Evolutionary conservation across 2,888 invertebrate species (phyloP).

Genomic region (Plutella xylostella): DNA sequence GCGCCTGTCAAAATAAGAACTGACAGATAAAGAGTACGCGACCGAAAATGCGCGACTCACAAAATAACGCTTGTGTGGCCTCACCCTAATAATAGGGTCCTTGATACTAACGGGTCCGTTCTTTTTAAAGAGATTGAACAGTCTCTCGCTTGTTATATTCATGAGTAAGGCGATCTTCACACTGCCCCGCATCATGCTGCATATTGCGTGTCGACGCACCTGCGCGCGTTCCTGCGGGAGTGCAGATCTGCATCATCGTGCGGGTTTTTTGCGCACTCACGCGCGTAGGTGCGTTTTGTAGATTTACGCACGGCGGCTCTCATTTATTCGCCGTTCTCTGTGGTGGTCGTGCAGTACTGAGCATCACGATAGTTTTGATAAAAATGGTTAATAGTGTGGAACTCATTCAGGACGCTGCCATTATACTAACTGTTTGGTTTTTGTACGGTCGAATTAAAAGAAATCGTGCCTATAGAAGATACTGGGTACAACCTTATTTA

Average conservation of each 20-base stretch:
- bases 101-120: too few species aligned
- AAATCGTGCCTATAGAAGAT: constrained; percentile 10
- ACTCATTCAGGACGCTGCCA: constrained; percentile 10
- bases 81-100: too few species aligned
- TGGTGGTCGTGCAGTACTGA: too few species aligned
- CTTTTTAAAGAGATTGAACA: too few species aligned
- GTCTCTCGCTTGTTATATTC: too few species aligned
- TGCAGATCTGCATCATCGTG: constrained; percentile 2
- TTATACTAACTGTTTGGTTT: constrained; percentile 11
- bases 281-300: constrained; percentile 3
- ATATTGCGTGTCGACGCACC: constrained; percentile 4
- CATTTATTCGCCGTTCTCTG: constrained; percentile 2
- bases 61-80: too few species aligned
- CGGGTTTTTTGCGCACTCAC: background rate
- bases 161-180: constrained; percentile 5
- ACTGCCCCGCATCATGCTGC: constrained; percentile 2
- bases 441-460: constrained; percentile 8
- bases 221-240: constrained; percentile 2
- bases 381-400: constrained; percentile 5
- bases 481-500: constrained; percentile 11
- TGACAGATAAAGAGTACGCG: too few species aligned
- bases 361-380: background rate
- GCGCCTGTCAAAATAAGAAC: too few species aligned
- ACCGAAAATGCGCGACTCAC: too few species aligned
- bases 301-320: constrained; percentile 2